phyloP scores from a whole-genome alignment of 2,888 invertebrate species.

The Andrena hattorfiana region DNA sequence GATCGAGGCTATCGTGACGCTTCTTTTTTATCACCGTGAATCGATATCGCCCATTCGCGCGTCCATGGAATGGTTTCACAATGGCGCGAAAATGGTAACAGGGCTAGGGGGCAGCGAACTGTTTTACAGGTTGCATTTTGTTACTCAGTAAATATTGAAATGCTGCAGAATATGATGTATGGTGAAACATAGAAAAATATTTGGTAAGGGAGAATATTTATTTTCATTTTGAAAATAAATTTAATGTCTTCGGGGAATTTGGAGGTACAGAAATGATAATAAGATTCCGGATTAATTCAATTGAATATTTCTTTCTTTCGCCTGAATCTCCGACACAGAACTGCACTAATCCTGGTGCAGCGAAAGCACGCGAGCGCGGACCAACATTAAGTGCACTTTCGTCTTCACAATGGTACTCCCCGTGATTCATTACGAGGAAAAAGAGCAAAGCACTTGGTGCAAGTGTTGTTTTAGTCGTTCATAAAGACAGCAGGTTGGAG shows the following conservation, averaged over 20 bases:
- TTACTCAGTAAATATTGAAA: neutral
- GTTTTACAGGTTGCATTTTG: neutral
- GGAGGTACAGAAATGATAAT: too few relatives aligned
- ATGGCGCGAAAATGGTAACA: neutral
- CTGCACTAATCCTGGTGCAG: neutral
- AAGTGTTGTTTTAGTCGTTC: slow-evolving; percentile 22
- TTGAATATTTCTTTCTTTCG: neutral
- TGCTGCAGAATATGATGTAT: too few relatives aligned
- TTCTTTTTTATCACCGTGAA: slow-evolving; percentile 23
- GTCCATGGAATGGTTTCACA: neutral
- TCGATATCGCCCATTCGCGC: slow-evolving; percentile 42
- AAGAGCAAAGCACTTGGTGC: slow-evolving; percentile 42
- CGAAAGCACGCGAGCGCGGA: slow-evolving; percentile 17
- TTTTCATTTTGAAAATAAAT: too few relatives aligned
- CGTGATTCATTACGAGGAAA: slow-evolving; percentile 32
- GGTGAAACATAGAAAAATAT: too few relatives aligned
- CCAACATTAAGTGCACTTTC: slow-evolving; percentile 22
- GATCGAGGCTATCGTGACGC: slow-evolving; percentile 37
- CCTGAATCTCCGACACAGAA: neutral
- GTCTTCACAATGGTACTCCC: slow-evolving; percentile 12
- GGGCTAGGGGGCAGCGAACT: neutral
- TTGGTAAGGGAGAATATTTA: too few relatives aligned
- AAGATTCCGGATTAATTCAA: too few relatives aligned
- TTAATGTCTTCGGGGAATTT: too few relatives aligned
- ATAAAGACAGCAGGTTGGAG: neutral